phyloP scores from a whole-genome alignment of 2,797 vertebrate genomes.

The Manis crassicaudata region DNA sequence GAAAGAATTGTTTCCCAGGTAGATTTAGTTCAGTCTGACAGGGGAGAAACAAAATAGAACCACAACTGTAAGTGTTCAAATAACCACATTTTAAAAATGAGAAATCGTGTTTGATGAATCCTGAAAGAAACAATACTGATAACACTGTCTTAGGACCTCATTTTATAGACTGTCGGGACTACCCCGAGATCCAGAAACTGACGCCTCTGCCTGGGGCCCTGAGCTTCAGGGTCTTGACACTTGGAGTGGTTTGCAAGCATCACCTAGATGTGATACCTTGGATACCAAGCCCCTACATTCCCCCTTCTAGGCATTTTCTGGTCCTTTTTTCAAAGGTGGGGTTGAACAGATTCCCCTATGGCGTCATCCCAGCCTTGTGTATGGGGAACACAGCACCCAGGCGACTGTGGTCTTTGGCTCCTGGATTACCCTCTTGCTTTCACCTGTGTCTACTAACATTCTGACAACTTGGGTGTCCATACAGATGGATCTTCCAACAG shows the following conservation, averaged over 20 bases:
- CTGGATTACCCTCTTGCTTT: background rate
- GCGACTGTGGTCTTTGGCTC: background rate
- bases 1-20: background rate
- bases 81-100: background rate
- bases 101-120: background rate
- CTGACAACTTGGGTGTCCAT: background rate
- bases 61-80: background rate
- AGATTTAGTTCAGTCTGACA: background rate
- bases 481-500: background rate
- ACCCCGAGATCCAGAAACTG: background rate
- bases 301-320: background rate
- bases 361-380: too few species aligned
- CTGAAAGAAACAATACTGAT: background rate
- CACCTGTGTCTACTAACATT: background rate
- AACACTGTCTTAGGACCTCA: background rate
- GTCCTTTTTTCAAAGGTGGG: background rate
- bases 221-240: background rate
- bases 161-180: background rate
- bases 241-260: background rate
- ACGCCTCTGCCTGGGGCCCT: too few species aligned
- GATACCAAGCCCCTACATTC: background rate
- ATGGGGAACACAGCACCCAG: background rate
- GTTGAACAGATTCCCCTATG: background rate
- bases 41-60: background rate
- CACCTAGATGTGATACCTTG: fast-evolving